Conservation (phyloP, 2,113 vertebrate species). For the Sander lucioperca region DNA sequence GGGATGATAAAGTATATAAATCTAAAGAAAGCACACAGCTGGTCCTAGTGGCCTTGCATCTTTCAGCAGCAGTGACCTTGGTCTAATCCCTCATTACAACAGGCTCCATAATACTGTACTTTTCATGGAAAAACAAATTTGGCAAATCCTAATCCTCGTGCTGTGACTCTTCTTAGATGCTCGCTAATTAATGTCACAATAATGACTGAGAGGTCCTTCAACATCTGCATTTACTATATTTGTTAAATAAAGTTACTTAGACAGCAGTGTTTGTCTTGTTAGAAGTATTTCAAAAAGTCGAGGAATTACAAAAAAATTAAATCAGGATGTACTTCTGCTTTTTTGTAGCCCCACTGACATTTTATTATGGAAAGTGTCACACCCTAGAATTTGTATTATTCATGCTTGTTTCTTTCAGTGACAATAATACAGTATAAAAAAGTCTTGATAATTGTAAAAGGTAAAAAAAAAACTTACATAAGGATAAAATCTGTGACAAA, state of each 20-base stretch:
- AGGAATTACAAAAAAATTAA: constrained; percentile 17
- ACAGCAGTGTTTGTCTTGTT: constrained; percentile 21
- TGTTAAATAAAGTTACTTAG: constrained; percentile 37
- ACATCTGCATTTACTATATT: constrained; percentile 54
- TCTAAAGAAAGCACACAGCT: constrained; percentile 55
- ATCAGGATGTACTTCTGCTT: constrained; percentile 6
- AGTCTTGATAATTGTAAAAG: neutral
- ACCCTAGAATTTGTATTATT: neutral
- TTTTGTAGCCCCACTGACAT: neutral
- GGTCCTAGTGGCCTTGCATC: constrained; percentile 61
- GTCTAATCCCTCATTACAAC: constrained; percentile 81
- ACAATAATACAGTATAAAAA: neutral
- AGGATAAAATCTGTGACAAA: neutral
- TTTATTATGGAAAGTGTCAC: neutral
- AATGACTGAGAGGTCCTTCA: constrained; percentile 62
- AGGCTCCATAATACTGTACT: constrained; percentile 55
- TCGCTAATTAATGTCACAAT: constrained; percentile 66
- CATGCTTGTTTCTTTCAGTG: neutral
- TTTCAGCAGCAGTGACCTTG: constrained; percentile 79
- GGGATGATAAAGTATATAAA: constrained; percentile 48
- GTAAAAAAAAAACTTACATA: neutral
- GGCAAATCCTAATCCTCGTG: constrained; percentile 58
- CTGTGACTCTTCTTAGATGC: constrained; percentile 43
- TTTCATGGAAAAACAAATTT: constrained; percentile 65
- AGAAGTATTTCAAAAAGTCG: constrained; percentile 22